Base-by-base conservation (phyloP, 2,888 invertebrate species). In the Neoaliturus tenellus region DNA sequence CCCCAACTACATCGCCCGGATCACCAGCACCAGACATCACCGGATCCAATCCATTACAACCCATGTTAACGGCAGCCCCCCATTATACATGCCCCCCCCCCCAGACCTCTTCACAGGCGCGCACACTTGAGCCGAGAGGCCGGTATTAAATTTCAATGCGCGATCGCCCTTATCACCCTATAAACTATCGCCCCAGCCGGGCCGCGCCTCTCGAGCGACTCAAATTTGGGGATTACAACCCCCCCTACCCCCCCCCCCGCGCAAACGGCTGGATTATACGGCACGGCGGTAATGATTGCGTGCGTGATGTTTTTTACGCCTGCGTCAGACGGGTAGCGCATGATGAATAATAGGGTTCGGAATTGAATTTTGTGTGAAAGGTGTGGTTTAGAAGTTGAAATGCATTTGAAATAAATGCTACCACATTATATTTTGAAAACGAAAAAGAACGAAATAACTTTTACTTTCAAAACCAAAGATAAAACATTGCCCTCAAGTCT, bases 81-180 rank as follows among this genome's bases (percentile, higher is more conserved):
- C 31, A 62, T 62, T 62, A 62, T 62, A 17, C 31, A 62, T 62
- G 62, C 1, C 28, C 62, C 31, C 62, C 31, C 51, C 20, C 3
- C 51, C 51, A n/a, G n/a, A 14, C 44, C 44, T 4, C 12, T 14
- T 14, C 44, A 14, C 44, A 35, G 6, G 35, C 35, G 35, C 48
- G 4, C 62, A 8, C 62, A 28, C 62, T 62, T 62, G 62, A 62
- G 62, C 31, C 17, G 17, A 62, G 62, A 62, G 62, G 62, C 62
- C 28, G 28, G 62, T 62, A 62, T 62, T 62, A 62, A 62, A 62
- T 62, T 62, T 62, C 62, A 62, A 62, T 28, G 62, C 62, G 17
- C 62, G 62, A 28, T 62, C 62, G 14, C 62, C 62, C 62, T 62
- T 62, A 62, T 62, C 62, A 23, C 55, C 14, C 48, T 25, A 55